phyloP scores from a whole-genome alignment of 2,888 invertebrate species.

The Cheilosia impressa region DNA sequence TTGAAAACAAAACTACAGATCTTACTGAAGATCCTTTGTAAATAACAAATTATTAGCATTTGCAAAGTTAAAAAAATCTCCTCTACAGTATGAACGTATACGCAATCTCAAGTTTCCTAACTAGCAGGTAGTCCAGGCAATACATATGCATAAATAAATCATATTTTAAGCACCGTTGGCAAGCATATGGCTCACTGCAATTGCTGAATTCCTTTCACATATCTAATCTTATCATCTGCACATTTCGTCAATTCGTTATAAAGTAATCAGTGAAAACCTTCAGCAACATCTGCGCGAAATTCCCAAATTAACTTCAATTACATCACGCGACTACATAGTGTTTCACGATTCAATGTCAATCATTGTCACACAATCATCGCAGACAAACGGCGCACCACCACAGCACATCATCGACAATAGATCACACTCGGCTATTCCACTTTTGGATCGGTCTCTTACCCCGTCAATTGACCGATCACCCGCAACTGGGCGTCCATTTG shows the following conservation, averaged over 20 bases:
- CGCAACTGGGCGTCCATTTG: constrained; percentile 53
- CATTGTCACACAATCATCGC: constrained; percentile 30
- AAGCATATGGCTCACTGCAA: background rate
- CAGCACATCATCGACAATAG: constrained; percentile 18
- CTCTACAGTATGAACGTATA: too few relatives aligned
- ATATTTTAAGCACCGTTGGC: background rate
- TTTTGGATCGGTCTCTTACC: constrained; percentile 37
- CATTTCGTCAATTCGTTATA: background rate
- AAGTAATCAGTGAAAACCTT: background rate
- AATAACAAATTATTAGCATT: too few relatives aligned
- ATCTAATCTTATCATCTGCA: background rate
- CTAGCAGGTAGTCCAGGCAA: too few relatives aligned
- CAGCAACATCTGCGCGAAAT: constrained; percentile 38
- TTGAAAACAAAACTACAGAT: too few relatives aligned
- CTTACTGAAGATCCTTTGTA: too few relatives aligned
- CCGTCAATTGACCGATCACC: constrained; percentile 38
- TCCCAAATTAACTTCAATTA: constrained; percentile 50
- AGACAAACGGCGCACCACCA: constrained; percentile 44
- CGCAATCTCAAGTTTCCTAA: too few relatives aligned
- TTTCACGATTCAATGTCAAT: constrained; percentile 56
- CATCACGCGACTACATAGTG: constrained; percentile 36
- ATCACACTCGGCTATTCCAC: constrained; percentile 15
- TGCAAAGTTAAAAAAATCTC: too few relatives aligned
- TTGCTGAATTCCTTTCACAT: background rate
- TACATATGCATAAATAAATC: too few relatives aligned